These are phyloP conservation scores for Heliopora coerulea DNA, from an alignment of 92 coral and sea anemone species.

Conservation along the genomic window DNA sequence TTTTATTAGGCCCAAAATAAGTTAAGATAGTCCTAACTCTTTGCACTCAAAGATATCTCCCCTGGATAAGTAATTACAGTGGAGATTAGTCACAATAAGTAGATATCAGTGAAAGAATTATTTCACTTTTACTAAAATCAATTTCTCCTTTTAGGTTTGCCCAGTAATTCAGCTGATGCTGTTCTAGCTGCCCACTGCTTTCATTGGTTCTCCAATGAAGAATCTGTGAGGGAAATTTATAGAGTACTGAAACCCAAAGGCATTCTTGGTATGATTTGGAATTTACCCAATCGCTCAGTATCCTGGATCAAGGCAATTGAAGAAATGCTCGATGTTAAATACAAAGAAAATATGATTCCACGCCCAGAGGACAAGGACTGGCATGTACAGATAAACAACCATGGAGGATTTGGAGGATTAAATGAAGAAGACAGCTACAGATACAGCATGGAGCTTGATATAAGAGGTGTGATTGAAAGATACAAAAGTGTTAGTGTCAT, in stretches of 20 bases:
- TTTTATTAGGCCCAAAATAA: too few species aligned
- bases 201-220: slow-evolving; percentile 74
- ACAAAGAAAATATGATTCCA: not conserved
- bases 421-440: not conserved
- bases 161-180: slow-evolving; percentile 59
- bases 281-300: slow-evolving; percentile 58
- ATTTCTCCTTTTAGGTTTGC: slow-evolving; percentile 42
- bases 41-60: too few species aligned
- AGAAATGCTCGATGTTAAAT: slow-evolving; percentile 53
- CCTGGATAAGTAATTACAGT: too few species aligned
- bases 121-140: not conserved
- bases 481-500: slow-evolving; percentile 61
- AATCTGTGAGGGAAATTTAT: slow-evolving; percentile 71
- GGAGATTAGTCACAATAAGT: too few species aligned
- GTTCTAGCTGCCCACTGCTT: slow-evolving; percentile 77
- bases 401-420: slow-evolving; percentile 19
- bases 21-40: too few species aligned
- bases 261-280: slow-evolving; percentile 81
- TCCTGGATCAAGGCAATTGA: slow-evolving; percentile 74
- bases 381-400: not conserved
- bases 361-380: not conserved
- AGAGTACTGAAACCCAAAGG: slow-evolving; percentile 83
- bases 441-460: slow-evolving; percentile 1
- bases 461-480: slow-evolving; percentile 8
- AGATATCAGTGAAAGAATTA: not conserved